Evolutionary conservation across 2,888 invertebrate species (phyloP).

Genomic region (Apamea sordens): DNA sequence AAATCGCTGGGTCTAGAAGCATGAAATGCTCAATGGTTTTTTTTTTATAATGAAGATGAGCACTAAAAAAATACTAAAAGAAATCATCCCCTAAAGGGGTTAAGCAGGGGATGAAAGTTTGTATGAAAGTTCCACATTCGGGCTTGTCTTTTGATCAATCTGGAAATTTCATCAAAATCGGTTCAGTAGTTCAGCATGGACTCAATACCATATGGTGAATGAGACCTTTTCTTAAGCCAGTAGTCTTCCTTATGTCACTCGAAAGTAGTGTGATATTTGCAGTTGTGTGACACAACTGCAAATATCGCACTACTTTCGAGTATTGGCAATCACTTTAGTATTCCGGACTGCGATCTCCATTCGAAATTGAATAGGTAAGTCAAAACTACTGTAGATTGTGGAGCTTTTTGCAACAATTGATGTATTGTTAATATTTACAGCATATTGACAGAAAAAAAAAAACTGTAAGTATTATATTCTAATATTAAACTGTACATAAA

Average conservation of each 20-base stretch:
- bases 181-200: neutral
- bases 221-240: neutral
- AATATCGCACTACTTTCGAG: slow-evolving; percentile 15
- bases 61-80: no score
- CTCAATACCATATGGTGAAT: neutral
- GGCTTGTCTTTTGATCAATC: neutral
- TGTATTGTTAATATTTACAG: neutral
- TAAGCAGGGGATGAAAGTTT: no score
- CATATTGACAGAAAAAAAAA: neutral
- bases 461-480: neutral
- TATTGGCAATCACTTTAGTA: slow-evolving; percentile 31
- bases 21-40: no score
- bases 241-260: slow-evolving; percentile 8
- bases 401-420: slow-evolving; percentile 5
- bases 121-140: no score
- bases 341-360: neutral
- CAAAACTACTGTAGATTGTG: neutral
- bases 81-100: no score
- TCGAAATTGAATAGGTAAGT: neutral
- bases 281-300: slow-evolving; percentile 1
- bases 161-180: neutral
- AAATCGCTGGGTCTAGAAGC: no score
- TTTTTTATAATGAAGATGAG: no score
- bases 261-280: no score
- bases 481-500: neutral